Evolutionary conservation across 37 sponge, comb jelly and placozoan genomes (phyloP), one percentile per base, ranked within the genome.

Genomic region (Cladorhizidae sp.): DNA sequence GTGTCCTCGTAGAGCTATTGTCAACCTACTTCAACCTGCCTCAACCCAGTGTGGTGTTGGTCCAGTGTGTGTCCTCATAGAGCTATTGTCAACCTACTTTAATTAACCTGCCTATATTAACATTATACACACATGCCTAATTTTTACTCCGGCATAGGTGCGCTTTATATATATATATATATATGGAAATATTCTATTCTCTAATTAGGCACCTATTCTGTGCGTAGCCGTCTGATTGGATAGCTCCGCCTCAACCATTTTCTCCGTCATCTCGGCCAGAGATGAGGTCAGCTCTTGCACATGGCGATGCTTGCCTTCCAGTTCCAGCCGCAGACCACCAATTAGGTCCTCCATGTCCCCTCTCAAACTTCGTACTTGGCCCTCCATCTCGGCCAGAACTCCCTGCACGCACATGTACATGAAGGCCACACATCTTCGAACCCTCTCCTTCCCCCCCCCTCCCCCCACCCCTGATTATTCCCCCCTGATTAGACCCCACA

Each of bases 321-420:
- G 57, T 36, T 82, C 77, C 32, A 79, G 67, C 32, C 49, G 57
- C 23, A 90, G 32, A 17, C 43, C 11, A 18, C 7, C 15, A 23
- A 85, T 31, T 11, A 81, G 77, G 1, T 75, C 77, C 35, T 90
- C 91, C 62, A 81, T 81, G 26, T 82, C 77, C 41, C 75, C 73
- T 45, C 49, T 57, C 23, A 90, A 40, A 3, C 35, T 22, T 3
- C 11, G 12, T 25, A 90, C 31, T 17, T 85, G 72, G 1, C 68
- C 77, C 35, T 90, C 91, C 62, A 81, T 76, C 26, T 71, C 21
- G 40, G 73, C 43, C 64, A 77, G 40, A 43, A 77, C 77, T 57
- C 63, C 77, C 77, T 77, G 63, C 0, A 77, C n/a, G n/a, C n/a
- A n/a, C n/a, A n/a, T n/a, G n/a, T n/a, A n/a, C n/a, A n/a, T n/a